A percentile compares a stretch with the other conserved stretches of the same genome.
phyloP scores from a whole-genome alignment of 2,888 invertebrate genomes.

The Cephus nigrinus region DNA sequence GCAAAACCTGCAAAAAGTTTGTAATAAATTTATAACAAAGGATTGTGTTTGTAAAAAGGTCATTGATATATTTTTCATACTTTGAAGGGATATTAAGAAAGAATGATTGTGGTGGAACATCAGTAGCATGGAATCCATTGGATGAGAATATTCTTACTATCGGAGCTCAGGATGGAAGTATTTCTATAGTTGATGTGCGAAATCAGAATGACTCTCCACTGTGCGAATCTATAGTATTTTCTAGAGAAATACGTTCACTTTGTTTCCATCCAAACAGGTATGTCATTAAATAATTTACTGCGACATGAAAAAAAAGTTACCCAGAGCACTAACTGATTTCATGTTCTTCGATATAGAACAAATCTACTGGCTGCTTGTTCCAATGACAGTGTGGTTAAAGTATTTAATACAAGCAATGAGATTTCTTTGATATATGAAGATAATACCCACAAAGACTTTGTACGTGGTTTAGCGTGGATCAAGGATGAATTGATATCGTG shows the following conservation, averaged over 20 bases:
- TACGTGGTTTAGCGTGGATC: slow-evolving; percentile 71
- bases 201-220: slow-evolving; percentile 60
- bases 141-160: slow-evolving; percentile 66
- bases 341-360: slow-evolving; percentile 37
- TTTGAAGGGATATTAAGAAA: slow-evolving; percentile 64
- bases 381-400: slow-evolving; percentile 65
- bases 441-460: slow-evolving; percentile 68
- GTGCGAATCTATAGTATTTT: slow-evolving; percentile 53
- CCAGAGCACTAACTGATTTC: neutral
- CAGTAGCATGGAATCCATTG: slow-evolving; percentile 64
- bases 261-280: slow-evolving; percentile 60
- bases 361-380: slow-evolving; percentile 68
- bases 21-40: slow-evolving; percentile 1
- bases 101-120: slow-evolving; percentile 62
- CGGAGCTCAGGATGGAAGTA: slow-evolving; percentile 69
- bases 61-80: neutral
- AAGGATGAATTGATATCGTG: slow-evolving; percentile 69
- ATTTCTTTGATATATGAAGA: slow-evolving; percentile 64
- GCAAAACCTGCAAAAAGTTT: slow-evolving; percentile 55
- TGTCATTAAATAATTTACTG: neutral
- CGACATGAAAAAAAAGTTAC: neutral
- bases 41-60: too few species aligned
- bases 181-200: slow-evolving; percentile 69
- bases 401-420: slow-evolving; percentile 62
- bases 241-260: slow-evolving; percentile 61